A percentile compares a stretch with the other conserved stretches of the same genome.
Evolutionary conservation across 1,140 invertebrate species (phyloP).

Genomic region (Nymphalis io): DNA sequence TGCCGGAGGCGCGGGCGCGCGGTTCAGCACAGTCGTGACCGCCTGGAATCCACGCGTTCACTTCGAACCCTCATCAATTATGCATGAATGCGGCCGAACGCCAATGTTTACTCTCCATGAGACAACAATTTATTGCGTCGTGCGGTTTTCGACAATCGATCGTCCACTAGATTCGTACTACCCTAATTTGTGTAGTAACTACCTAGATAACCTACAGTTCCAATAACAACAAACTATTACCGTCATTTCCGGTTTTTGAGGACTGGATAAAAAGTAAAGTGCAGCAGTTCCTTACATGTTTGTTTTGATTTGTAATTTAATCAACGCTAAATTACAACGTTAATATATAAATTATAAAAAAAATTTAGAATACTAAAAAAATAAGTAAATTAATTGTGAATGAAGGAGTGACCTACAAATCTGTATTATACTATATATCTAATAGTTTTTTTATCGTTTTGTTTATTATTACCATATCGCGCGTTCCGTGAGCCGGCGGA

Average conservation of each 20-base stretch:
- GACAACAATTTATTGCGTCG: conserved; percentile 78
- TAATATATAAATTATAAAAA: no score
- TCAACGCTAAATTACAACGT: no score
- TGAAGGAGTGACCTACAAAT: conserved; percentile 4
- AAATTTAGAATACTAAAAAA: no score
- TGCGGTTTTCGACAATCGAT: conserved; percentile 75
- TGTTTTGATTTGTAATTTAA: no score
- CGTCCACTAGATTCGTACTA: conserved; percentile 27
- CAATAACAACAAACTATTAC: neutral
- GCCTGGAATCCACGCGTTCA: conserved; percentile 73
- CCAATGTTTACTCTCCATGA: conserved; percentile 77
- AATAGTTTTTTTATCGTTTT: conserved; percentile 20
- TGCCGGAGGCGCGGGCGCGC: conserved; percentile 64
- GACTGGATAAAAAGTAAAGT: no score
- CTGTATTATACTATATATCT: conserved; percentile 2
- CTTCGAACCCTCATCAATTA: conserved; percentile 77
- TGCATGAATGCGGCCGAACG: conserved; percentile 77
- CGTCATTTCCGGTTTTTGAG: neutral
- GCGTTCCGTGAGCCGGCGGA: conserved; percentile 28
- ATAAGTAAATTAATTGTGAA: no score
- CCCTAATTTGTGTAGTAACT: conserved; percentile 19
- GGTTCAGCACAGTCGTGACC: conserved; percentile 66
- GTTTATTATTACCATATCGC: conserved; percentile 35
- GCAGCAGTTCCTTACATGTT: no score
- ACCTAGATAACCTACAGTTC: neutral